Conservation (phyloP, 1,140 invertebrate species). For the Goniozus legneri region DNA sequence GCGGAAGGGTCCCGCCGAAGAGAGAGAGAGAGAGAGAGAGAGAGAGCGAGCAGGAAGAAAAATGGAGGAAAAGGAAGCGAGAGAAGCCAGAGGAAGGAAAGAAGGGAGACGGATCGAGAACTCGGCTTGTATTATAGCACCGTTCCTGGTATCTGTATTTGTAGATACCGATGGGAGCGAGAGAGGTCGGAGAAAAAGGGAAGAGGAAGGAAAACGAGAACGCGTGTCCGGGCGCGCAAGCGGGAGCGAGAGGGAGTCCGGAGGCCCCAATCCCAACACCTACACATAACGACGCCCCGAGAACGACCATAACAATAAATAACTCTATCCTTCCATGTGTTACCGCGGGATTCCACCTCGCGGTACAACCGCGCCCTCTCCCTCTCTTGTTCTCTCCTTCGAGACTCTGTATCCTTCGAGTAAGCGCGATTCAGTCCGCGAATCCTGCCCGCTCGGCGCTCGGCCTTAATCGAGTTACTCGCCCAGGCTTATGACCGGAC, state of each 20-base stretch:
- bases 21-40: neutral
- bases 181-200: neutral
- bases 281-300: conserved; percentile 41
- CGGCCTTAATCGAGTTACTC: neutral
- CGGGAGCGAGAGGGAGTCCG: conserved; percentile 7
- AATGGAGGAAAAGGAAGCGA: neutral
- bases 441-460: neutral
- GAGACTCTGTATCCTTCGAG: conserved; percentile 22
- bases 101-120: conserved; percentile 2
- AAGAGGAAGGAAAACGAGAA: neutral
- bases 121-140: conserved; percentile 29
- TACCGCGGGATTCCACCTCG: conserved; percentile 38
- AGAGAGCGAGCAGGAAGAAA: neutral
- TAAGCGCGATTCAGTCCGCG: conserved; percentile 20
- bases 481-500: neutral
- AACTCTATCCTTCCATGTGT: conserved; percentile 51
- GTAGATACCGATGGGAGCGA: neutral
- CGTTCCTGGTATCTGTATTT: conserved; percentile 12
- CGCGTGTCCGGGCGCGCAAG: neutral
- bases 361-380: conserved; percentile 36
- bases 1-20: conserved; percentile 23
- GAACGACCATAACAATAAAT: conserved; percentile 51
- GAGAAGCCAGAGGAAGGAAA: neutral
- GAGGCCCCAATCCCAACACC: conserved; percentile 37
- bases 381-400: no score